A percentile compares a stretch with the other conserved stretches of the same genome.
Evolutionary conservation across 1,140 invertebrate genomes (phyloP).

Genomic region (Danaus plexippus): DNA sequence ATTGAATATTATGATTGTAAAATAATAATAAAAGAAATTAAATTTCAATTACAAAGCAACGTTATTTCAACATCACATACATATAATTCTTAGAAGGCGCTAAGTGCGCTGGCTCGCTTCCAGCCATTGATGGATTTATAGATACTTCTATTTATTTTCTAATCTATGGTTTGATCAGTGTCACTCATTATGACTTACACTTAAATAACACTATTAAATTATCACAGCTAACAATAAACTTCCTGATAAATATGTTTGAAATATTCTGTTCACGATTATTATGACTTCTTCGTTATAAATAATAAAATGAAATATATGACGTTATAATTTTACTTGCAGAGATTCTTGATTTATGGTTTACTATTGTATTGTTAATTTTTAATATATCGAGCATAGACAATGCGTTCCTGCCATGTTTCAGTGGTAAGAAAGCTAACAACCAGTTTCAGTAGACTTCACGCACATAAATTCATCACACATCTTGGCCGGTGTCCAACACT

Average conservation of each 20-base stretch:
- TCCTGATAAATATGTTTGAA: too few relatives aligned
- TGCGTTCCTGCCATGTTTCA: conserved; percentile 1
- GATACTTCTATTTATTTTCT: conserved; percentile 3
- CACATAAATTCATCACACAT: conserved; percentile 11
- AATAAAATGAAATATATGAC: conserved; percentile 1
- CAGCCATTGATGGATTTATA: conserved; percentile 23
- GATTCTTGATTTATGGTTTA: background rate
- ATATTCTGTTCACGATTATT: too few relatives aligned
- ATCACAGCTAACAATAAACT: too few relatives aligned
- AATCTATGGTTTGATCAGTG: conserved; percentile 8
- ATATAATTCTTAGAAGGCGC: conserved; percentile 4
- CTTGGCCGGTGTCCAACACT: conserved; percentile 1
- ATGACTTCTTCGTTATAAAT: background rate
- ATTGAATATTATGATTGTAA: too few relatives aligned
- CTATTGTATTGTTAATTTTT: too few relatives aligned
- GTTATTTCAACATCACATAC: too few relatives aligned
- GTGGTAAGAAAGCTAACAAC: conserved; percentile 2
- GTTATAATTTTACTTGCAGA: background rate
- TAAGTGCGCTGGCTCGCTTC: conserved; percentile 14
- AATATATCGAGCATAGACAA: background rate
- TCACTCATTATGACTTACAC: conserved; percentile 3
- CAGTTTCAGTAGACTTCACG: conserved; percentile 8
- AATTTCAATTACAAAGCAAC: too few relatives aligned
- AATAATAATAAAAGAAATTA: too few relatives aligned
- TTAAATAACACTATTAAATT: conserved; percentile 5